These are phyloP conservation scores for Hydrocynus forskahlii DNA, from an alignment of 2,797 vertebrate genomes.

Conservation along the genomic window DNA sequence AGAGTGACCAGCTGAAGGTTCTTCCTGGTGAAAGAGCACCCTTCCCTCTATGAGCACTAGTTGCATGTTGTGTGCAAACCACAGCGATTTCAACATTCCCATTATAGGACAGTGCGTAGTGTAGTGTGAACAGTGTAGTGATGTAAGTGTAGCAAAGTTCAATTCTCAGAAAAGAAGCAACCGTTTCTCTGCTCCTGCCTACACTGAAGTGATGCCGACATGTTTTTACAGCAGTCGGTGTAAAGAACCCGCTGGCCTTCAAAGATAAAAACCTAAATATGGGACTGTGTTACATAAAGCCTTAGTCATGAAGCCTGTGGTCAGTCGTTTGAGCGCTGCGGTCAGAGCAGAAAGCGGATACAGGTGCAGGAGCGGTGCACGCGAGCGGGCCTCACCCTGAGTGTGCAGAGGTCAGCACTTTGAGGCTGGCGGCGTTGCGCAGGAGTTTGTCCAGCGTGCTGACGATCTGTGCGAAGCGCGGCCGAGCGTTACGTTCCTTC, in stretches of 20 bases:
- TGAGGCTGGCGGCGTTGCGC: slow-evolving; percentile 96
- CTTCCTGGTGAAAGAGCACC: no score
- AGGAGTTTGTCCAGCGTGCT: slow-evolving; percentile 98
- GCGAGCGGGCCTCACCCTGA: slow-evolving; percentile 87
- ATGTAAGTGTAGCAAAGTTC: no score
- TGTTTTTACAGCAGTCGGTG: neutral
- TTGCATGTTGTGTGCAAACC: no score
- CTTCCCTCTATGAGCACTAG: no score
- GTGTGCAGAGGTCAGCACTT: slow-evolving; percentile 92
- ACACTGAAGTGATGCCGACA: slow-evolving; percentile 7
- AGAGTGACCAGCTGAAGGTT: no score
- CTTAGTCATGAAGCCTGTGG: slow-evolving; percentile 15
- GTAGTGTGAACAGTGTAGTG: no score
- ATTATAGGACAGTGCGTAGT: no score
- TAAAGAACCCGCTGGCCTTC: slow-evolving; percentile 35
- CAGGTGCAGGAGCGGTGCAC: slow-evolving; percentile 3
- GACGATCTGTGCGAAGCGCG: slow-evolving; percentile 97
- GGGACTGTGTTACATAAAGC: slow-evolving; percentile 24
- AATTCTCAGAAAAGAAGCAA: no score
- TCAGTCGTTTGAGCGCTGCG: slow-evolving; percentile 16
- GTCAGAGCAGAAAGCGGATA: neutral
- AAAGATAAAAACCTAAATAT: slow-evolving; percentile 6
- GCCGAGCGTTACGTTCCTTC: slow-evolving; percentile 95
- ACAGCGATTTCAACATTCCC: no score
- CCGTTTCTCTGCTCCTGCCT: slow-evolving; percentile 2